These are phyloP conservation scores for Rhinogobius similis DNA, from an alignment of 2,113 vertebrate genomes.

Conservation along the genomic window DNA sequence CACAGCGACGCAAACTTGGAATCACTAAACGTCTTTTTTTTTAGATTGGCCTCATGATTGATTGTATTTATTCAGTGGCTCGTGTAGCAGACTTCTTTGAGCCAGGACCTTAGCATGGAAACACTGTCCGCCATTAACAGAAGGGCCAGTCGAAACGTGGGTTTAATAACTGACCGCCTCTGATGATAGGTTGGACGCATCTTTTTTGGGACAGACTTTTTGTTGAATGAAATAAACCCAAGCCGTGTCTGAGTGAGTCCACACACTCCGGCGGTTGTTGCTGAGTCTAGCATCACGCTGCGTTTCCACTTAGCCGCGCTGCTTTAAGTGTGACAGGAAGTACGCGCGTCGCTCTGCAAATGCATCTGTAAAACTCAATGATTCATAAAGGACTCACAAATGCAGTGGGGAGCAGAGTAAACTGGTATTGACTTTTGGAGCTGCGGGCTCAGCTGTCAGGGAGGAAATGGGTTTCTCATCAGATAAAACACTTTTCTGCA, in stretches of 20 bases:
- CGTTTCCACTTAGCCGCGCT: background rate
- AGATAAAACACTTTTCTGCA: background rate
- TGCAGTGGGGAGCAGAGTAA: background rate
- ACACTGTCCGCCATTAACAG: too few relatives aligned
- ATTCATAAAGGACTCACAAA: constrained; percentile 16
- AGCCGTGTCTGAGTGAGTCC: background rate
- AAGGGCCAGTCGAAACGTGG: too few relatives aligned
- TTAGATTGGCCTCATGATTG: too few relatives aligned
- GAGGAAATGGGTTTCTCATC: background rate
- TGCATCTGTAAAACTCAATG: constrained; percentile 27
- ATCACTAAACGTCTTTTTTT: too few relatives aligned
- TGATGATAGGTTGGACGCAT: too few relatives aligned
- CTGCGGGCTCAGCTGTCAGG: background rate
- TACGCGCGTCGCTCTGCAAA: constrained; percentile 22
- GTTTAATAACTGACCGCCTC: too few relatives aligned
- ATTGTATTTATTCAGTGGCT: too few relatives aligned
- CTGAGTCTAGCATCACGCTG: background rate
- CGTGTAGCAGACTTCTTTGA: too few relatives aligned
- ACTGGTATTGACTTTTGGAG: constrained; percentile 7
- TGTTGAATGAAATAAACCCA: background rate
- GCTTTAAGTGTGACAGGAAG: constrained; percentile 12
- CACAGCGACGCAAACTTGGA: too few relatives aligned
- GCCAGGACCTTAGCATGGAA: too few relatives aligned
- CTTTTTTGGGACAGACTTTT: too few relatives aligned
- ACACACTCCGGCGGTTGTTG: background rate